These are phyloP conservation scores for Stegastes partitus DNA, from an alignment of 2,113 vertebrate species.

Conservation along the genomic window DNA sequence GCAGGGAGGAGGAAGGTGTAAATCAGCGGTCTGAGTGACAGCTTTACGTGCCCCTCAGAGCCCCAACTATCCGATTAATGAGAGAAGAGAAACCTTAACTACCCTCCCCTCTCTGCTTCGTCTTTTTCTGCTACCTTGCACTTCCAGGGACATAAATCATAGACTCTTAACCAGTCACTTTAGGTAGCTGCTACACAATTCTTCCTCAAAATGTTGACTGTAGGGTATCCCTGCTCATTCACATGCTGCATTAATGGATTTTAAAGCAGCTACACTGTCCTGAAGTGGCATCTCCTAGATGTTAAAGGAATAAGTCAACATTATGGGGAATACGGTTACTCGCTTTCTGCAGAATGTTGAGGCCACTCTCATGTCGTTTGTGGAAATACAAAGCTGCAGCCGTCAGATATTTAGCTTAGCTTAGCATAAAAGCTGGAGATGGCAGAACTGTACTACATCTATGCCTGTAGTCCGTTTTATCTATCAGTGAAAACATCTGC, in stretches of 20 bases:
- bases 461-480: too few species aligned
- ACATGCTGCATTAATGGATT: conserved; percentile 44
- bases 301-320: background rate
- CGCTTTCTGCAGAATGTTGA: background rate
- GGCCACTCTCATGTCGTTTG: background rate
- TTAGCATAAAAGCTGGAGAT: too few species aligned
- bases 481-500: too few species aligned
- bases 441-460: too few species aligned
- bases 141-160: conserved; percentile 77
- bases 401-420: too few species aligned
- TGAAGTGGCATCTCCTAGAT: background rate
- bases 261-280: conserved; percentile 38
- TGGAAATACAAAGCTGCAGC: background rate
- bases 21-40: conserved; percentile 74
- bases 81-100: conserved; percentile 75
- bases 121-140: conserved; percentile 74
- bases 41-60: conserved; percentile 73
- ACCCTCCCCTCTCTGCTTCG: conserved; percentile 52
- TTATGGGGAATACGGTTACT: conserved; percentile 6
- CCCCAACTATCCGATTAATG: conserved; percentile 78
- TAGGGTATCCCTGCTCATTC: conserved; percentile 26
- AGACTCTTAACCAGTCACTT: conserved; percentile 69
- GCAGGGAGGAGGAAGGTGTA: conserved; percentile 64
- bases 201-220: conserved; percentile 63
- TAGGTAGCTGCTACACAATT: conserved; percentile 52